A percentile compares a stretch with the other conserved stretches of the same genome.
Conservation (phyloP, 2,797 vertebrate species). For the Pelochelys cantorii region DNA sequence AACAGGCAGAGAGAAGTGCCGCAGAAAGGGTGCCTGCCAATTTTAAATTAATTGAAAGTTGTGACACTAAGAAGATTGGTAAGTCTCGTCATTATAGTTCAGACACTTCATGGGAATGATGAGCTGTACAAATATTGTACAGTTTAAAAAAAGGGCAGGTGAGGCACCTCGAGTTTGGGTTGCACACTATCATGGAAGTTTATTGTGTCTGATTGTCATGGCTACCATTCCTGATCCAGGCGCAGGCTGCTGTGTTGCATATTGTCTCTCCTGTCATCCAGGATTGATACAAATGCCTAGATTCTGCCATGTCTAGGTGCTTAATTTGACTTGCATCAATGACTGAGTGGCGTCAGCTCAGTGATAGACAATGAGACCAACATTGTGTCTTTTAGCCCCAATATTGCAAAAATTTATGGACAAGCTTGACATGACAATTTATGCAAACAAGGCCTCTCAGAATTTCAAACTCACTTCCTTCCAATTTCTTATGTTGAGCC, state of each 20-base stretch:
- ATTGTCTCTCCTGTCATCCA: slow-evolving; percentile 1
- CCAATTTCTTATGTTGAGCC: not conserved
- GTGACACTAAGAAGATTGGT: slow-evolving; percentile 29
- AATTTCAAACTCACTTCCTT: slow-evolving; percentile 6
- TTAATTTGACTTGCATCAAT: not conserved
- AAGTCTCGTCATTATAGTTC: slow-evolving; percentile 7
- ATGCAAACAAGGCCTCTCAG: not conserved
- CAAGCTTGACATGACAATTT: not conserved
- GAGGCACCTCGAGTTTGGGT: slow-evolving; percentile 14
- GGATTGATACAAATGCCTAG: not conserved
- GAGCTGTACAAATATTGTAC: not conserved
- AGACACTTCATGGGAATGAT: slow-evolving; percentile 50
- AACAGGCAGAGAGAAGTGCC: no score
- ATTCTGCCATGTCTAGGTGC: not conserved
- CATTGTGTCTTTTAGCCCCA: slow-evolving; percentile 24
- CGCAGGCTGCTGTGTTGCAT: slow-evolving; percentile 20
- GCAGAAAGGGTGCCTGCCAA: no score
- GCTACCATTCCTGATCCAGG: slow-evolving; percentile 54
- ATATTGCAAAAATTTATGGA: not conserved
- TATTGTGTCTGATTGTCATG: slow-evolving; percentile 68
- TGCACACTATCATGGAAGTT: slow-evolving; percentile 63
- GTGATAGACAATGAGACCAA: not conserved
- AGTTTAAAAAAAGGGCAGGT: not conserved
- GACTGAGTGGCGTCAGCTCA: not conserved
- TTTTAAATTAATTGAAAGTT: not conserved